Evolutionary conservation across 2,888 invertebrate genomes (phyloP).

Genomic region (Axea sp.): DNA sequence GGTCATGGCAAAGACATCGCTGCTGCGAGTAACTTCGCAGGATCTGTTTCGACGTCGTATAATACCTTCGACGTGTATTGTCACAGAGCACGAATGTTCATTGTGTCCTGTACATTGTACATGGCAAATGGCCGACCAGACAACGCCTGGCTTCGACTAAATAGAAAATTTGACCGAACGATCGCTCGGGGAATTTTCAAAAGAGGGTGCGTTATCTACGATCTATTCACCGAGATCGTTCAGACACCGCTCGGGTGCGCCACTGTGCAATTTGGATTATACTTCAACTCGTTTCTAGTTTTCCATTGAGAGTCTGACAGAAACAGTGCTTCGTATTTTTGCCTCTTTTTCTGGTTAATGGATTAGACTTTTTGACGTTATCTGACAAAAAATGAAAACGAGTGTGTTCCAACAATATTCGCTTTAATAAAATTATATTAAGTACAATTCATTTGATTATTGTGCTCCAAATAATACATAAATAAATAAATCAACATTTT

Average conservation of each 20-base stretch:
- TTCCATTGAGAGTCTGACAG: background rate
- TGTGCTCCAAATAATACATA: too few relatives aligned
- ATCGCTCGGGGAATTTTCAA: constrained; percentile 40
- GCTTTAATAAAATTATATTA: too few relatives aligned
- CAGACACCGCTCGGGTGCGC: constrained; percentile 3
- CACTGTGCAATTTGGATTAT: constrained; percentile 12
- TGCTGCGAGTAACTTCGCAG: too few relatives aligned
- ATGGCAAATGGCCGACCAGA: constrained; percentile 37
- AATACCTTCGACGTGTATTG: constrained; percentile 32
- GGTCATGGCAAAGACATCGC: too few relatives aligned
- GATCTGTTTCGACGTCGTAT: too few relatives aligned
- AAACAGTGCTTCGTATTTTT: background rate
- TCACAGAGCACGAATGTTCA: constrained; percentile 18
- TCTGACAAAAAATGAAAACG: too few relatives aligned
- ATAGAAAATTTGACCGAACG: constrained; percentile 57
- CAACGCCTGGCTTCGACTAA: constrained; percentile 37
- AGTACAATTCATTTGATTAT: too few relatives aligned
- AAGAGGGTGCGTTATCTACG: constrained; percentile 51
- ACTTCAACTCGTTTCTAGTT: constrained; percentile 27
- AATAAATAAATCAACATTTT: too few relatives aligned
- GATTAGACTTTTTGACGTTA: constrained; percentile 7
- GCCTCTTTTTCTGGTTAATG: background rate
- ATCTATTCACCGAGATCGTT: constrained; percentile 33
- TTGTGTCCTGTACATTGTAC: constrained; percentile 23
- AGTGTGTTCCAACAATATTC: too few relatives aligned